Evolutionary conservation across 2,888 invertebrate genomes (phyloP), one percentile per base, ranked within the genome.

Genomic region (Scaptomyza caliginosa): DNA sequence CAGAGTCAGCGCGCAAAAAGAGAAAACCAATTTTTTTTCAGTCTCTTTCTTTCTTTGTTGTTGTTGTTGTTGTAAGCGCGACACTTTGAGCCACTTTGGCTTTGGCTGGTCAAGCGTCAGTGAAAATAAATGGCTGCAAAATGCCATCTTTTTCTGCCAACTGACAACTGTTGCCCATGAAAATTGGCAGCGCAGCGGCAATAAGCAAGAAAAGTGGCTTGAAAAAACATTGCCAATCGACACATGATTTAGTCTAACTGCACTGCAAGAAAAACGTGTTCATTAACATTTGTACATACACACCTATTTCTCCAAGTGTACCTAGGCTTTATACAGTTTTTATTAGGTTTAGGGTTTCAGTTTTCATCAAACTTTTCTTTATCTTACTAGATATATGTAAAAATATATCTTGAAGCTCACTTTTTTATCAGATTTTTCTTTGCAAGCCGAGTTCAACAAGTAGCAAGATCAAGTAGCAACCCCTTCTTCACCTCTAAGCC

Each of bases 1-100:
- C 45, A 69, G 36, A 69, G 38, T 48, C 43, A 51, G 43, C 46
- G 42, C 51, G 67, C 13, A 13, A 81, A 81, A 82, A 82, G 83
- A 82, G 83, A 79, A 79, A 79, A 82, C 71, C 70, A 64, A n/a
- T n/a, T n/a, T n/a, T n/a, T n/a, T n/a, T n/a, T n/a, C n/a, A n/a
- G n/a, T n/a, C n/a, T 76, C 70, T 23, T n/a, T 7, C 6, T 11
- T 28, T 11, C 11, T 1, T 28, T 28, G 0, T 4, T 39, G n/a
- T 21, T 24, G 4, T 17, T 17, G 26, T 28, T 26, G 17, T 43
- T 46, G 63, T 67, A 59, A 62, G 46, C 67, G 71, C 72, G 70
- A 79, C 79, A 79, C 67, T 76, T 74, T 68, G 57, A 23, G 10
- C 40, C 21, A 38, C 62, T 30, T 71, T 71, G 72, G 39, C 57